Evolutionary conservation across 2,888 invertebrate species (phyloP).

Genomic region (Troides helena): DNA sequence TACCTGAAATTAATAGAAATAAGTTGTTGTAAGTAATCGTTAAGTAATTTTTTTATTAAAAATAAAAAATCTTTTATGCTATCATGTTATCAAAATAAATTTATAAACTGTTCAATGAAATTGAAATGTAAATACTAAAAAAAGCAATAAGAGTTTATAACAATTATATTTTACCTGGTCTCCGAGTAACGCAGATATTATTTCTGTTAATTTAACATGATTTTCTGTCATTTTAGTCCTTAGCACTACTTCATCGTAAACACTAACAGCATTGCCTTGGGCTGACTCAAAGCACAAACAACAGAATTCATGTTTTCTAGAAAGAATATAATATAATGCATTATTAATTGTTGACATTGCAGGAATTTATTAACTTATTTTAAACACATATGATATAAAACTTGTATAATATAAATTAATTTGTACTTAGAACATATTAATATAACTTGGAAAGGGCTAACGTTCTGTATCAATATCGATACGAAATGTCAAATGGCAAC

Average conservation of each 20-base stretch:
- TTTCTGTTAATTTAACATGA: slow-evolving; percentile 44
- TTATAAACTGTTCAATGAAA: too few species aligned
- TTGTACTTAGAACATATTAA: neutral
- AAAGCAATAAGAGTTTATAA: neutral
- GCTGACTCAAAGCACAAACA: slow-evolving; percentile 52
- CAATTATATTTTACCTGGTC: slow-evolving; percentile 41
- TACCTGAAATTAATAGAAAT: slow-evolving; percentile 47
- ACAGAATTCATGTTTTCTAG: slow-evolving; percentile 51
- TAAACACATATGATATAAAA: neutral
- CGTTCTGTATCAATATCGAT: too few species aligned
- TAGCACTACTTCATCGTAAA: slow-evolving; percentile 51
- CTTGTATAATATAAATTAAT: neutral
- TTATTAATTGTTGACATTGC: slow-evolving; percentile 41
- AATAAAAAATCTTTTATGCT: neutral
- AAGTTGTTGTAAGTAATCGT: too few species aligned
- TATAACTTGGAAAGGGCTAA: neutral
- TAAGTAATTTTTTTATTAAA: neutral
- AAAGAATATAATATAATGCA: slow-evolving; percentile 46
- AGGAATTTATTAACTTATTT: neutral
- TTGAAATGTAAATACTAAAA: neutral
- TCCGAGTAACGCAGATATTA: slow-evolving; percentile 49
- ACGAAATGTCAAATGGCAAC: too few species aligned
- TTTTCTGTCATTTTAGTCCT: slow-evolving; percentile 39
- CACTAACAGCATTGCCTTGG: slow-evolving; percentile 37
- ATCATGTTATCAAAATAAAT: too few species aligned